Evolutionary conservation across 2,113 vertebrate species (phyloP), one percentile per base, ranked within the genome.

Genomic region (Ammodytes dubius): DNA sequence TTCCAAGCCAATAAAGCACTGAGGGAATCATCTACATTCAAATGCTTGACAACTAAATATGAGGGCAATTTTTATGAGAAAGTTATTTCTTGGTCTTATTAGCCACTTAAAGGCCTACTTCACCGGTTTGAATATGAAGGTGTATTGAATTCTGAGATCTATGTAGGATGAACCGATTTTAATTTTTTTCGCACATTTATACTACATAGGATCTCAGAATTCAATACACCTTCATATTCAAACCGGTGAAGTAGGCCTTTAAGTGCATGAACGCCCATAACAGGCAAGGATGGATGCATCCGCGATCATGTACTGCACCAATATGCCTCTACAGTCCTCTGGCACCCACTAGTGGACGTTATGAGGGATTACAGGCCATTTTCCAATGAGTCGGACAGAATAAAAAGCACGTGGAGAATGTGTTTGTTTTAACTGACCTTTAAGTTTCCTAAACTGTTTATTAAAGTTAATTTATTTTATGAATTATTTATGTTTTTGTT

Each of bases 261-360:
- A 57, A 42, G 42, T 50, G 50, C 27, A 12, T 14, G 11, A 7
- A 43, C 8, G 49, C 5, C 10, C 45, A 50, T 9, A 19, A 27
- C 0, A 54, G 47, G 19, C 57, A 71, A n/a, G 68, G 13, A 15
- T 17, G 27, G 61, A 64, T 53, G 15, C 4, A 72, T 37, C 4
- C 15, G 45, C 7, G n/a, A 39, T 52, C 27, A 40, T 6, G 27
- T 8, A 3, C 17, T 56, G 52, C 61, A 14, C 5, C 0, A 40
- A 49, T 37, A 40, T 35, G 5, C 0, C 64, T 45, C 15, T 47
- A 17, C 4, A 12, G 67, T 27, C 57, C 75, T 82, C 37, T 82
- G 17, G 45, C 42, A 19, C 3, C 11, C 76, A 81, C 89, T 79
- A 75, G 89, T 90, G 93, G 89, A 70, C 52, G 83, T 0, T 40